Evolutionary conservation across 2,797 vertebrate species (phyloP).

Genomic region (Sarcophilus harrisii): DNA sequence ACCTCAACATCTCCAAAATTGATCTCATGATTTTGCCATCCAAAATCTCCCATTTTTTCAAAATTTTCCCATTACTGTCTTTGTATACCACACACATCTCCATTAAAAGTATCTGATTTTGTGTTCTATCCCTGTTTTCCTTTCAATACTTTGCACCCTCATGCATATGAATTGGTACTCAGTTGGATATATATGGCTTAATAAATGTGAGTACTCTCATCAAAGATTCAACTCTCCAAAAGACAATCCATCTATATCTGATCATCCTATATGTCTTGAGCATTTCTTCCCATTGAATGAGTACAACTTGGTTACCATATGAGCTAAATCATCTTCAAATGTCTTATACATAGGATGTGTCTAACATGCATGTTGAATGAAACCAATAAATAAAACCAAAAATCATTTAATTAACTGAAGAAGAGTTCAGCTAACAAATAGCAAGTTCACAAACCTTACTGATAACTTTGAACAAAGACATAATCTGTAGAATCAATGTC

Average conservation of each 20-base stretch:
- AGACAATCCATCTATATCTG: background rate
- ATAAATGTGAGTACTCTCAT: background rate
- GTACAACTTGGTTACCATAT: background rate
- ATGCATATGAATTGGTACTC: background rate
- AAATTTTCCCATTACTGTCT: background rate
- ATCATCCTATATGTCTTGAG: background rate
- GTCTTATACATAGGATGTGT: background rate
- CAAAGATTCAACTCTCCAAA: background rate
- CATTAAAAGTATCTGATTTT: background rate
- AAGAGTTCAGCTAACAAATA: background rate
- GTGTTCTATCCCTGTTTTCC: background rate
- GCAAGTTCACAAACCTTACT: background rate
- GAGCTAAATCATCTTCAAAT: background rate
- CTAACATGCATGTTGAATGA: background rate
- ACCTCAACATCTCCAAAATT: background rate
- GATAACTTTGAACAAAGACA: background rate
- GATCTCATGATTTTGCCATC: background rate
- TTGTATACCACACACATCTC: background rate
- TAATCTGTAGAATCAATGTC: background rate
- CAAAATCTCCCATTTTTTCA: background rate
- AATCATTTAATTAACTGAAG: background rate
- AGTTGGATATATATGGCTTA: background rate
- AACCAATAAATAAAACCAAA: background rate
- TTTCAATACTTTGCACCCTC: background rate
- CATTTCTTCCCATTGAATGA: background rate